A percentile compares a stretch with the other conserved stretches of the same genome.
Conservation (phyloP, 2,113 vertebrate species). For the Eulemur rufifrons region DNA sequence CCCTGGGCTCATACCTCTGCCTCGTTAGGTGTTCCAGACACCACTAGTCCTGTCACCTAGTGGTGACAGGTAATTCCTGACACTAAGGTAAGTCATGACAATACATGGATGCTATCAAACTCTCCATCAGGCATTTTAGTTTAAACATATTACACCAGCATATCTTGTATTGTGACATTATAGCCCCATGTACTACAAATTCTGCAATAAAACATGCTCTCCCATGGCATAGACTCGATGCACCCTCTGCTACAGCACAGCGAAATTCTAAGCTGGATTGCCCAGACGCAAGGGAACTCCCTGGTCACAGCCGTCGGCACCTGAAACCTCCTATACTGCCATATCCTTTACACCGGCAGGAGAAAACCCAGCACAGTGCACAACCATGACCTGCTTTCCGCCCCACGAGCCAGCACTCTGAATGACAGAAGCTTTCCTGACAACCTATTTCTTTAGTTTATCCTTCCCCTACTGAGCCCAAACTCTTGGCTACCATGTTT, state of each 20-base stretch:
- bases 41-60: no score
- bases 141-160: not conserved
- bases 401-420: not conserved
- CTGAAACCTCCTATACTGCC: accelerated
- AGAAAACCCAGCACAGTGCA: not conserved
- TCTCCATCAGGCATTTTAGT: not conserved
- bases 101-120: not conserved
- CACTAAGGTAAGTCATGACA: not conserved
- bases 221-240: not conserved
- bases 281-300: not conserved
- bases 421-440: not conserved
- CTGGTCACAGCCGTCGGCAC: not conserved
- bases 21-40: not conserved
- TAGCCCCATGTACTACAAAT: not conserved
- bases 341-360: accelerated
- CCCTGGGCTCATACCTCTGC: not conserved
- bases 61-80: no score
- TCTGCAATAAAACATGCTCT: not conserved
- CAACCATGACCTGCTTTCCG: not conserved
- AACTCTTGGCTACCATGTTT: not conserved
- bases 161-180: not conserved
- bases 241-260: no score
- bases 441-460: not conserved
- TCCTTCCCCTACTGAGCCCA: not conserved
- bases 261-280: not conserved